Conservation (phyloP, 1,140 invertebrate species). For the Asbolus verrucosus region DNA sequence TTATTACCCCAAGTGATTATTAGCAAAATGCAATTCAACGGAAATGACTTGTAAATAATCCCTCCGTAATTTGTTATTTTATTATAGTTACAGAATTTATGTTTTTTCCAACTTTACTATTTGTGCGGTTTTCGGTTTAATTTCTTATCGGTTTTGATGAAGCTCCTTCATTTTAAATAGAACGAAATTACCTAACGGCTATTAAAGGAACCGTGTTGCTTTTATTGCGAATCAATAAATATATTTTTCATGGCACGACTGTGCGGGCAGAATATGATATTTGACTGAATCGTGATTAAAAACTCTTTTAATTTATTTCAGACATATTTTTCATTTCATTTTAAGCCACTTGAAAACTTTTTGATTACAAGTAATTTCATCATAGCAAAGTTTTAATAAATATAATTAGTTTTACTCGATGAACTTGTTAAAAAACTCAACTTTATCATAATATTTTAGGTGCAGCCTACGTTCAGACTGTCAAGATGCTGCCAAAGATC, state of each 20-base stretch:
- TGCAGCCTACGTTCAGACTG: conserved; percentile 93
- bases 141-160: too few relatives aligned
- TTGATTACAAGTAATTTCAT: conserved; percentile 27
- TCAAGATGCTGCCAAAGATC: conserved; percentile 91
- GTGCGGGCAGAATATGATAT: conserved; percentile 4
- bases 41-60: too few relatives aligned
- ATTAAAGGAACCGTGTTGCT: conserved; percentile 10
- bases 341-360: conserved; percentile 21
- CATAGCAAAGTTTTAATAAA: conserved; percentile 37
- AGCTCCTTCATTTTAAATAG: not conserved
- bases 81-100: too few relatives aligned
- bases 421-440: conserved; percentile 13
- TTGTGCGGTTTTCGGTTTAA: too few relatives aligned
- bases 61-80: too few relatives aligned
- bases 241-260: conserved; percentile 11
- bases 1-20: not conserved
- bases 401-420: conserved; percentile 22
- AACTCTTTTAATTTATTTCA: conserved; percentile 20
- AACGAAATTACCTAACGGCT: not conserved
- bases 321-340: conserved; percentile 21
- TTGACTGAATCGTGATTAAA: conserved; percentile 23
- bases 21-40: too few relatives aligned
- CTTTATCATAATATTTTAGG: conserved; percentile 62
- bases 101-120: too few relatives aligned
- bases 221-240: conserved; percentile 21